phyloP scores from a whole-genome alignment of 1,140 invertebrate species.

The Dolichoris vasculosae region DNA sequence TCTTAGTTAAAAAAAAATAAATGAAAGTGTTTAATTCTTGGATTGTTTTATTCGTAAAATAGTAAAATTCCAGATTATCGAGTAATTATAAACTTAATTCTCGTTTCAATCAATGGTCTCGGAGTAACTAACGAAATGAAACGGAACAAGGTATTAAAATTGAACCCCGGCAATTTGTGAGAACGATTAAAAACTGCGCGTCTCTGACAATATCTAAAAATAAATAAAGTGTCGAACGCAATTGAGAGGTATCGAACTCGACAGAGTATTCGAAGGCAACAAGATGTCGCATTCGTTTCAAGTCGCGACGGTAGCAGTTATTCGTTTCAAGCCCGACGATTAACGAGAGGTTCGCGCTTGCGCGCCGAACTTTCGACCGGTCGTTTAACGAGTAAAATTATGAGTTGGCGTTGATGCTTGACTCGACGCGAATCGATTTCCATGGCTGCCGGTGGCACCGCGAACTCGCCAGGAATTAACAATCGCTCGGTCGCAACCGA shows the following conservation, averaged over 20 bases:
- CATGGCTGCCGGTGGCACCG: background rate
- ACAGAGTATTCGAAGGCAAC: background rate
- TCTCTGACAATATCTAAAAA: background rate
- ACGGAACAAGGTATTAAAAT: background rate
- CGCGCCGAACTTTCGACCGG: constrained; percentile 22
- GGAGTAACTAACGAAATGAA: background rate
- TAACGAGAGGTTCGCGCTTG: constrained; percentile 29
- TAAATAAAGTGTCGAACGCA: constrained; percentile 42
- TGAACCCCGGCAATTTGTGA: background rate
- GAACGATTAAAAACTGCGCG: background rate
- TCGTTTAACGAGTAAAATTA: constrained; percentile 57
- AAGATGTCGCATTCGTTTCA: constrained; percentile 18
- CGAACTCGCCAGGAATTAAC: constrained; percentile 54
- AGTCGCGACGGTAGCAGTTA: background rate
- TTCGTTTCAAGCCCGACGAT: background rate
- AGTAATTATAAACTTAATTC: background rate
- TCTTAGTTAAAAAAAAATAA: too few species aligned
- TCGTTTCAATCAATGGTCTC: background rate
- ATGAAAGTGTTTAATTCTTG: too few species aligned
- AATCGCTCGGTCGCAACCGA: constrained; percentile 52
- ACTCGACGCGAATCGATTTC: constrained; percentile 33
- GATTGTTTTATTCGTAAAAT: background rate
- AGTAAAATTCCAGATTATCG: background rate
- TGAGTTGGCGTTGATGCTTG: constrained; percentile 9
- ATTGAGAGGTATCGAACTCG: background rate